Evolutionary conservation across 2,113 vertebrate species (phyloP).

Genomic region (Xenopus tropicalis): UCB_Xtro_10.0 CM004446.2:91954001-91954500

Average conservation of each 20-base stretch:
- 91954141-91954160: constrained; percentile 31
- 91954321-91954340: constrained; percentile 18
- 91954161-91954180: constrained; percentile 19
- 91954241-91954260: constrained; percentile 26
- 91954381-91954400: constrained; percentile 27
- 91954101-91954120: constrained; percentile 23
- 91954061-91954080: constrained; percentile 36
- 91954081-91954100: constrained; percentile 14
- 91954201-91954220: constrained; percentile 16
- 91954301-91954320: constrained; percentile 43
- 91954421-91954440: constrained; percentile 15
- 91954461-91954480: constrained; percentile 7
- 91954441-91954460: not conserved
- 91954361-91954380: constrained; percentile 34
- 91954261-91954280: constrained; percentile 18
- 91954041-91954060: constrained; percentile 29
- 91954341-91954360: constrained; percentile 35
- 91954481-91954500: not conserved
- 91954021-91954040: constrained; percentile 37
- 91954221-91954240: constrained; percentile 16
- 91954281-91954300: constrained; percentile 29
- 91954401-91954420: constrained; percentile 3
- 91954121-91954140: constrained; percentile 20
- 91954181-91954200: constrained; percentile 3
- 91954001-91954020: constrained; percentile 17